Conservation (phyloP, 2,113 vertebrate species). For the Gobio gobio region DNA sequence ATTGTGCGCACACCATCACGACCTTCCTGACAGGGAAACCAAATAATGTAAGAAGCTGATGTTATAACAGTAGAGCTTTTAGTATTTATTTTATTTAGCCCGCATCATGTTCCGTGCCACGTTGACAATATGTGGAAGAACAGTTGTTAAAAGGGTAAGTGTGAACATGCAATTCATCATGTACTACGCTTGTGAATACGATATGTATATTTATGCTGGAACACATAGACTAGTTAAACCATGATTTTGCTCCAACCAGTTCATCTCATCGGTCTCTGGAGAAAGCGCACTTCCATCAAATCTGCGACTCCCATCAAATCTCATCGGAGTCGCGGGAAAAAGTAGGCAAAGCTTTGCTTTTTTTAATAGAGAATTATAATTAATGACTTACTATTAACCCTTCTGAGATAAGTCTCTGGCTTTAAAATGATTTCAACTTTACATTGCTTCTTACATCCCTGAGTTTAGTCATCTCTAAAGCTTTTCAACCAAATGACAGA, state of each 20-base stretch:
- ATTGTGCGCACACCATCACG: background rate
- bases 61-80: background rate
- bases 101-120: slow-evolving; percentile 67
- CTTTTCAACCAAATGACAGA: background rate
- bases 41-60: background rate
- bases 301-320: slow-evolving; percentile 74
- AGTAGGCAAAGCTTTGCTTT: slow-evolving; percentile 60
- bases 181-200: background rate
- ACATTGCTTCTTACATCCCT: background rate
- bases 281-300: slow-evolving; percentile 72
- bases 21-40: slow-evolving; percentile 31
- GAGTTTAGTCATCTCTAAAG: background rate
- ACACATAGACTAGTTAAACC: background rate
- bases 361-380: background rate
- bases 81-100: background rate
- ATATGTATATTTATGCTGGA: background rate
- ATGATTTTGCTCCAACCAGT: slow-evolving; percentile 58
- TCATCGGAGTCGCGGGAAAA: slow-evolving; percentile 67
- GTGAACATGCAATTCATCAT: background rate
- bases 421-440: background rate
- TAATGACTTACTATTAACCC: background rate
- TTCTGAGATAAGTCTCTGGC: too few relatives aligned
- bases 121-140: slow-evolving; percentile 56
- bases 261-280: slow-evolving; percentile 67
- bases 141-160: slow-evolving; percentile 66